Evolutionary conservation across 2,113 vertebrate genomes (phyloP).

Genomic region (Hyla sarda): DNA sequence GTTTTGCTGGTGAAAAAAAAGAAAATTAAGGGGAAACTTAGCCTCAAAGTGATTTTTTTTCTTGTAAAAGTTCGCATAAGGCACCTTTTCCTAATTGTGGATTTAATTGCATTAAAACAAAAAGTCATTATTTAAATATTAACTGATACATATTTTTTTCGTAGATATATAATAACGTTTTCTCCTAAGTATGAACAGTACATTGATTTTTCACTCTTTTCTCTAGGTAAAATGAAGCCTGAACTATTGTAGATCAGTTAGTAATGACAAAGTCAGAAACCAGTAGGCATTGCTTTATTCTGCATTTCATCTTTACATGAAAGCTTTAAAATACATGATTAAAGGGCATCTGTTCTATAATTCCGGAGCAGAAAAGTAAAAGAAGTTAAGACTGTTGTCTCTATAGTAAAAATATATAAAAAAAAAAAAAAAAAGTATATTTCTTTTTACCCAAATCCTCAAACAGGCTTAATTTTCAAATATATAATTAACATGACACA

Average conservation of each 20-base stretch:
- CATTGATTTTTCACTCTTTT: constrained; percentile 10
- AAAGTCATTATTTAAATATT: background rate
- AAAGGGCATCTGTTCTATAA: constrained; percentile 18
- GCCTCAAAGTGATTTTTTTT: no score
- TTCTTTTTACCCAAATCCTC: background rate
- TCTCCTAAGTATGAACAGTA: background rate
- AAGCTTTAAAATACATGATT: constrained; percentile 45
- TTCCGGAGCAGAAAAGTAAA: background rate
- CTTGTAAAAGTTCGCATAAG: background rate
- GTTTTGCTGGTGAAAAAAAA: no score
- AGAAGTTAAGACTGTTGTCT: background rate
- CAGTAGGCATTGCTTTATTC: constrained; percentile 6
- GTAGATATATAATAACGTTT: background rate
- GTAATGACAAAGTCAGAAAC: constrained; percentile 20
- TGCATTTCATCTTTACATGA: constrained; percentile 46
- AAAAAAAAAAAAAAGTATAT: background rate
- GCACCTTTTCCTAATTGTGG: background rate
- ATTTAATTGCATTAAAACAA: background rate
- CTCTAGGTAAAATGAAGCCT: background rate
- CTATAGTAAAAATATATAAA: constrained; percentile 11
- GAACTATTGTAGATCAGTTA: constrained; percentile 1
- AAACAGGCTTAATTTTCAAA: background rate
- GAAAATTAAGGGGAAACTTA: no score
- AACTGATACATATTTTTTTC: background rate
- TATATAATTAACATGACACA: background rate